A percentile compares a stretch with the other conserved stretches of the same genome.
Conservation (phyloP, 2,888 invertebrate species). For the Caenorhabditis panamensis region DNA sequence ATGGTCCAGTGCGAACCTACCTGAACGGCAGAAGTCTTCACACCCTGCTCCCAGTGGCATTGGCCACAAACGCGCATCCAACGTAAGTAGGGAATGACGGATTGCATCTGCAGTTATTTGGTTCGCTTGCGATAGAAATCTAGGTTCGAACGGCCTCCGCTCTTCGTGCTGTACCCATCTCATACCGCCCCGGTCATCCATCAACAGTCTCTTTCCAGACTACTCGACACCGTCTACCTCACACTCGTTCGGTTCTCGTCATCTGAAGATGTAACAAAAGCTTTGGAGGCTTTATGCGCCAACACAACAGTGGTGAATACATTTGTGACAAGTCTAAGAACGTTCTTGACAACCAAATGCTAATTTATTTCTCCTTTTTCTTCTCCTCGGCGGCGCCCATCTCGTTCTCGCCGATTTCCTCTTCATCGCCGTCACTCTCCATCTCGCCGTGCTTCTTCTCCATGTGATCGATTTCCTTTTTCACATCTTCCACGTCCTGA, state of each 20-base stretch:
- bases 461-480: slow-evolving; percentile 64
- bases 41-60: slow-evolving; percentile 68
- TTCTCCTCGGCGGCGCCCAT: slow-evolving; percentile 5
- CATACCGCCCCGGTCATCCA: no score
- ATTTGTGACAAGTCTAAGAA: slow-evolving; percentile 48
- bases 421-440: slow-evolving; percentile 41
- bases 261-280: slow-evolving; percentile 53
- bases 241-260: slow-evolving; percentile 65
- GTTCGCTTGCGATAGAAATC: slow-evolving; percentile 7
- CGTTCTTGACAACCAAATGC: slow-evolving; percentile 53
- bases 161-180: not conserved
- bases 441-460: slow-evolving; percentile 51
- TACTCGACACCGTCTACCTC: slow-evolving; percentile 64
- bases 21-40: slow-evolving; percentile 70
- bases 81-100: slow-evolving; percentile 36
- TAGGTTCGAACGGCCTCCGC: slow-evolving; percentile 4
- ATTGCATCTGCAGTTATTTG: slow-evolving; percentile 10
- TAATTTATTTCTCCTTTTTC: slow-evolving; percentile 42
- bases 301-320: slow-evolving; percentile 54
- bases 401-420: slow-evolving; percentile 19
- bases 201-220: slow-evolving; percentile 41
- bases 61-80: slow-evolving; percentile 59
- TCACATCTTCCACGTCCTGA: slow-evolving; percentile 66
- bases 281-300: slow-evolving; percentile 57
- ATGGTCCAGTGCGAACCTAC: slow-evolving; percentile 67